Conservation (phyloP, 2,113 vertebrate genomes). For the Datnioides undecimradiatus region DNA sequence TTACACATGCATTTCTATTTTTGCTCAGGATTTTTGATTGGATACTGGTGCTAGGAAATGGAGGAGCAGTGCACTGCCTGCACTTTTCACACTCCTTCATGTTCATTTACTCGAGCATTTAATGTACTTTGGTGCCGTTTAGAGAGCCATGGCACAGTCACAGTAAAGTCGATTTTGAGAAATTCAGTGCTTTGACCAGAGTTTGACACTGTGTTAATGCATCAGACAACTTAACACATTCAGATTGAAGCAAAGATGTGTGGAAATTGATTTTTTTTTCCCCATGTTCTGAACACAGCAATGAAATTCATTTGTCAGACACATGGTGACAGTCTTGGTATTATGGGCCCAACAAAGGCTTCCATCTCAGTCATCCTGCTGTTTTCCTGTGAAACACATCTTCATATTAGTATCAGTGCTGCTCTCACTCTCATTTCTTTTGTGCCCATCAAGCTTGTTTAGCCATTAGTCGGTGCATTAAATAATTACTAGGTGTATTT, state of each 20-base stretch:
- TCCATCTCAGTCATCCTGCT: background rate
- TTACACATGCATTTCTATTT: background rate
- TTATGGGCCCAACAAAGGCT: background rate
- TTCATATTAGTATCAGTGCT: conserved; percentile 14
- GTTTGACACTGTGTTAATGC: background rate
- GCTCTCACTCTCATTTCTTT: background rate
- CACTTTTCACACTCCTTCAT: background rate
- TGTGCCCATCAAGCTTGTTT: conserved; percentile 6
- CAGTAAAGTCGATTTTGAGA: background rate
- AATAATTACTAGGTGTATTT: background rate
- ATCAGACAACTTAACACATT: background rate
- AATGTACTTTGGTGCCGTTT: background rate
- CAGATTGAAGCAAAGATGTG: background rate
- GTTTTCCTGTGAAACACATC: conserved; percentile 1
- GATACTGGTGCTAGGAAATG: background rate
- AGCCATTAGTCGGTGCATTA: background rate
- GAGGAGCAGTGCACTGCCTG: background rate
- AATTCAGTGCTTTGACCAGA: background rate
- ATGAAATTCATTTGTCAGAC: conserved; percentile 7
- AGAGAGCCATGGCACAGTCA: background rate
- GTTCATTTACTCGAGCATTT: background rate
- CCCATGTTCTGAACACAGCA: background rate
- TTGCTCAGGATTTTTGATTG: background rate
- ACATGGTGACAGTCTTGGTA: background rate
- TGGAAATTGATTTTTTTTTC: background rate